Evolutionary conservation across 2,797 vertebrate species (phyloP).

Genomic region (Lepidocolaptes lacrymiger): DNA sequence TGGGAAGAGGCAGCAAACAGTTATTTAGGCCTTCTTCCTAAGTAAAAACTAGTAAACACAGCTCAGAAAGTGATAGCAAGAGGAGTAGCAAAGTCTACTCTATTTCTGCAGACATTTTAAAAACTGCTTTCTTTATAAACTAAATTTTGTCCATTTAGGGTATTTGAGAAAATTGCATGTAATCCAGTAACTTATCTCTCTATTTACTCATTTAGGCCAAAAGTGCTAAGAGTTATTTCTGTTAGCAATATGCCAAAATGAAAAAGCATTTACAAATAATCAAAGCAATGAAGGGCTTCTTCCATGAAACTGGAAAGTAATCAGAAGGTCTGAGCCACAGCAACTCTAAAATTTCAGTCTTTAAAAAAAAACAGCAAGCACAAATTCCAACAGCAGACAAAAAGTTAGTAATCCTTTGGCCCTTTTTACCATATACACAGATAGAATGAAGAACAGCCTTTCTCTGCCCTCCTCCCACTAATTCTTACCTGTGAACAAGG

Average conservation of each 20-base stretch:
- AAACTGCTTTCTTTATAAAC: not conserved
- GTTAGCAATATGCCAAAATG: not conserved
- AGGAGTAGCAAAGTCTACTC: not conserved
- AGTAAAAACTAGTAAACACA: not conserved
- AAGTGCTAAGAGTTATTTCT: not conserved
- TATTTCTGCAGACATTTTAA: not conserved
- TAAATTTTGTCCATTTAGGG: not conserved
- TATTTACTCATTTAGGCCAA: not conserved
- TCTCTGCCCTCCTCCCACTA: not conserved
- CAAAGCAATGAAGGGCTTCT: not conserved
- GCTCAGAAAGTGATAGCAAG: not conserved
- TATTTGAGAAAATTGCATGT: not conserved
- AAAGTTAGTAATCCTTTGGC: not conserved
- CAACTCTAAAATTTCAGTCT: not conserved
- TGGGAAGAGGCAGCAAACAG: not conserved
- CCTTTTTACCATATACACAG: not conserved
- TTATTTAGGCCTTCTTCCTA: not conserved
- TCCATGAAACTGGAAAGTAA: not conserved
- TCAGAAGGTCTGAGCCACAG: not conserved
- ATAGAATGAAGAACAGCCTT: not conserved
- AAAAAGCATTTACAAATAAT: not conserved
- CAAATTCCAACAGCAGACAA: not conserved
- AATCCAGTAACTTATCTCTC: not conserved
- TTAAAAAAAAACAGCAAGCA: not conserved
- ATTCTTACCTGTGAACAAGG: slow-evolving; percentile 86